Base-by-base conservation (phyloP, 2,888 invertebrate genomes). In the Lutraria lutraria region DNA sequence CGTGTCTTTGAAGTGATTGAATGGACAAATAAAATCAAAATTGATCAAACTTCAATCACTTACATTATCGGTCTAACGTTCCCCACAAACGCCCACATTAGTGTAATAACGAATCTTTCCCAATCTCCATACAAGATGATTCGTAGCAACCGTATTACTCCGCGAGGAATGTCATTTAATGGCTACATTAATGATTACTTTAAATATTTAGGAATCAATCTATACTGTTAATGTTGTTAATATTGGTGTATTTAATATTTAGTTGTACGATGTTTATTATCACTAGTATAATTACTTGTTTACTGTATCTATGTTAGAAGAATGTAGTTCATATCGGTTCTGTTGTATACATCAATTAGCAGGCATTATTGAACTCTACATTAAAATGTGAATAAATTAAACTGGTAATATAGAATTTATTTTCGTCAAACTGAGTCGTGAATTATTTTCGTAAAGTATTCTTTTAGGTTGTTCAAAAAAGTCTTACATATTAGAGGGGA, bases 121-220 rank as follows among this genome's bases (percentile, higher is more conserved):
- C n/a, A 63, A 21, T 8, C 13, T 25, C 25, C 25, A 13, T 68
- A 25, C 25, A 25, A 4, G 8, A 68, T 68, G 63, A 25, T n/a
- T 76, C 76, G 16, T 76, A 76, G 76, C 76, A 76, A 76, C 76
- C 76, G 76, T 34, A 76, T 34, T 31, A 76, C 76, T 34, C 76
- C 29, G 29, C 34, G 3, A 16, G 76, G 76, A 76, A 76, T 76
- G 76, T 34, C 0, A 13, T n/a, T 76, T 31, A 15, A 34, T 16
- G 16, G 31, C 16, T 25, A 31, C 31, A 0, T 76, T 76, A 31
- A 76, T 21, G 76, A 76, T 34, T 25, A 16, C 19, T 10, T 6
- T 34, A 34, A 34, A 76, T 76, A 4, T 76, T 31, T 34, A 34
- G 76, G 76, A 76, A 31, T 31, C 16, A 16, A 16, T 76, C 34